Base-by-base conservation (phyloP, 1,140 invertebrate genomes). In the Lordiphosa clarofinis region DNA sequence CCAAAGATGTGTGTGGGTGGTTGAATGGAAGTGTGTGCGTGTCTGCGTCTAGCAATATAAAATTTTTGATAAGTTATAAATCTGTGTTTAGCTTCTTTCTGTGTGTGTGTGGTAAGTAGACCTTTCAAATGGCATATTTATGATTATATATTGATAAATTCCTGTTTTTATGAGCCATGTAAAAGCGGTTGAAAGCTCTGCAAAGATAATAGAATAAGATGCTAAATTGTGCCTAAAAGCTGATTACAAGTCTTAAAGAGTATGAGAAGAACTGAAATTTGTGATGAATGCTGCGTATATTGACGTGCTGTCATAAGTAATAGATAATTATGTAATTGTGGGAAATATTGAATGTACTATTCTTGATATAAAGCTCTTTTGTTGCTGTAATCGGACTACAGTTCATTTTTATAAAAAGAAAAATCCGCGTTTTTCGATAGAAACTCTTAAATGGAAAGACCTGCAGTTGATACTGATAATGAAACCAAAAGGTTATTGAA, bases 31-130 rank as follows among this genome's bases (percentile, higher is more conserved):
- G 42, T 48, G 33, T 36, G 48, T 47, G 24, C 33, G 62, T 67
- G 52, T 43, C 46, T 70, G 47, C 47, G 46, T 68, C 36, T 70
- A 55, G 38, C 59, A 56, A 47, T 53, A 73, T 55, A 47, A 53
- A 68, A 59, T 56, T 56, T 52, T 67, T 76, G 67, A 59, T 72
- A 76, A 76, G 49, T 68, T 61, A 71, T 67, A 76, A 76, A 71
- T 67, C 54, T 56, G 59, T 43, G 48, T 54, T 42, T 38, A 47
- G 6, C 42, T 39, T 33, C 56, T 24, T 3, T 21, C 3, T 21
- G 21, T 21, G 21, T 21, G 21, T 21, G 24, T 31, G 37, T 35
- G 56, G 35, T 38, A 40, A 48, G 31, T 37, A 38, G 43, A 21
- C 31, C 24, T 28, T 28, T 7, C 52, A 54, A 15, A 39, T 65